These are phyloP conservation scores for Notolepis coatsorum DNA, from an alignment of 2,797 vertebrate genomes.

Conservation along the genomic window DNA sequence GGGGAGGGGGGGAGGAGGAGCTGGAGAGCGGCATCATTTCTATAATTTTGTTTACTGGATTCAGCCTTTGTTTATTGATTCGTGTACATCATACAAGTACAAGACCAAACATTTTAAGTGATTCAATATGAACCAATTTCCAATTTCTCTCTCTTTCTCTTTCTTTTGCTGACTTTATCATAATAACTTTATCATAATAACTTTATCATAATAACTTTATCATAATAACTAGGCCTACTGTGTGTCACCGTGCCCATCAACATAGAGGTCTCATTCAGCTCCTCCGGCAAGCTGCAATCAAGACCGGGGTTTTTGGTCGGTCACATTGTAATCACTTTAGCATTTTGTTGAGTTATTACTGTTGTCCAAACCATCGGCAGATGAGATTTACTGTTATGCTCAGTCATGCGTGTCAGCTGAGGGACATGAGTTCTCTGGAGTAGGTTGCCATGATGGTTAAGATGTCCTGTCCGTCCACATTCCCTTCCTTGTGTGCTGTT, in stretches of 20 bases:
- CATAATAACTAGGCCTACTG: not conserved
- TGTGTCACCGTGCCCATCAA: constrained; percentile 12
- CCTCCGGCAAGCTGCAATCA: constrained; percentile 30
- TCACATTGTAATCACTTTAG: constrained; percentile 40
- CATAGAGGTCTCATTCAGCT: constrained; percentile 18
- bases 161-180: not conserved
- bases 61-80: too few species aligned
- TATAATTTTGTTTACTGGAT: too few species aligned
- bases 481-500: not conserved
- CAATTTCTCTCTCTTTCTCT: not conserved
- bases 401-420: constrained; percentile 49
- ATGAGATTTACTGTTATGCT: constrained; percentile 39
- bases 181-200: not conserved
- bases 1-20: too few species aligned
- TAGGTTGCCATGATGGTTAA: constrained; percentile 36
- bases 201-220: not conserved
- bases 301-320: constrained; percentile 14
- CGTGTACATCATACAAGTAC: too few species aligned
- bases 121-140: too few species aligned
- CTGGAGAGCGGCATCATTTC: too few species aligned
- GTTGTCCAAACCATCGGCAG: constrained; percentile 43
- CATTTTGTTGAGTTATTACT: constrained; percentile 36
- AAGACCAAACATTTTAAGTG: too few species aligned
- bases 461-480: constrained; percentile 47
- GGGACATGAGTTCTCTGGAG: constrained; percentile 32